Evolutionary conservation across 2,888 invertebrate species (phyloP).

Genomic region (Acronicta aceris): DNA sequence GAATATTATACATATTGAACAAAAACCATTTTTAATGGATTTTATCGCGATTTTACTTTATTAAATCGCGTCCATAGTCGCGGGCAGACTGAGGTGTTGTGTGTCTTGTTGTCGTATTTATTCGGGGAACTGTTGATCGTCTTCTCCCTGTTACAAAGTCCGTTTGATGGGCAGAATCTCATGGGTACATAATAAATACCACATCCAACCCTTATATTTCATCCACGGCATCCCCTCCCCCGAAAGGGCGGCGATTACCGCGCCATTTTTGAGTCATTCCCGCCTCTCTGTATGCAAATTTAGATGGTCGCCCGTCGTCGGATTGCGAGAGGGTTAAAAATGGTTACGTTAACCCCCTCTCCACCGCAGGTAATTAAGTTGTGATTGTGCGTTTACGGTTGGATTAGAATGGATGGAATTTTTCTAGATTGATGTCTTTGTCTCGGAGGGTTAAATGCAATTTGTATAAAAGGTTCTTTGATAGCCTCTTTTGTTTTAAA

Average conservation of each 20-base stretch:
- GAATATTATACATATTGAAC: too few relatives aligned
- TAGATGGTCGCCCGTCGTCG: conserved; percentile 57
- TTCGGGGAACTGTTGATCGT: too few relatives aligned
- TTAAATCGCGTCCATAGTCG: too few relatives aligned
- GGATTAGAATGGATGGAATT: conserved; percentile 48
- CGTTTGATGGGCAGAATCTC: too few relatives aligned
- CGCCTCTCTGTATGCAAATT: conserved; percentile 75
- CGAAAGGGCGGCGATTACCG: conserved; percentile 66
- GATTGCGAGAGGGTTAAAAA: conserved; percentile 58
- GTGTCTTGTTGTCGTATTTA: too few relatives aligned
- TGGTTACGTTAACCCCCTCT: conserved; percentile 51
- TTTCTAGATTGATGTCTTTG: conserved; percentile 59
- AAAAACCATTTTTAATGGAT: too few relatives aligned
- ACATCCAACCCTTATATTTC: conserved; percentile 39
- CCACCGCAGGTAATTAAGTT: conserved; percentile 58
- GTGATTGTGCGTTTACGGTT: conserved; percentile 53
- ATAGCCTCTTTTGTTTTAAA: conserved; percentile 25
- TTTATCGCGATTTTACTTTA: too few relatives aligned
- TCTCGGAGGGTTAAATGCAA: conserved; percentile 42
- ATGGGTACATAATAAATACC: conserved; percentile 15
- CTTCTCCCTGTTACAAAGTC: too few relatives aligned
- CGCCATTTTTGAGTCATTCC: conserved; percentile 74
- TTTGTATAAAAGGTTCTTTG: conserved; percentile 34
- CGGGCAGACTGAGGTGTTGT: too few relatives aligned
- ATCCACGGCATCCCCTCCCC: conserved; percentile 18